Base-by-base conservation (phyloP, 1,140 invertebrate genomes). In the Anastatus disparis region DNA sequence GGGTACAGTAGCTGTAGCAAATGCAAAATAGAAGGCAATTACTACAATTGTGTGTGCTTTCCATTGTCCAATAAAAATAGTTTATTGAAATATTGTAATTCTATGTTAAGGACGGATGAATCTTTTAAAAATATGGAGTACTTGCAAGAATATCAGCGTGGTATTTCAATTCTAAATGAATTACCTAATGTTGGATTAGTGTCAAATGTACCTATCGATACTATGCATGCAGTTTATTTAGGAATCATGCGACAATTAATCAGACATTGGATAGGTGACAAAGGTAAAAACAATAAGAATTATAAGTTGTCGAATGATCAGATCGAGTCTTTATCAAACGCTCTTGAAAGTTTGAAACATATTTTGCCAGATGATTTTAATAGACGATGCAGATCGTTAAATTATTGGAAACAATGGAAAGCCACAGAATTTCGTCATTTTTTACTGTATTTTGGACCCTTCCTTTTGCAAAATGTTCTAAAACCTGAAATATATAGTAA, bases 1-100 rank as follows among this genome's bases (percentile, higher is more conserved):
- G 83, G 81, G 7, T 84, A 79, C 67, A 58, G 58, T 69, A 75
- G 76, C 35, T 85, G 85, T 73, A 75, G 78, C 3, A 82, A 80
- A 70, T 85, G 83, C 65, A 72, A 27, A 13, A 66, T 75, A 9
- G 26, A 77, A 71, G 79, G 80, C 8, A 70, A 64, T 42, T 22
- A 61, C 12, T 61, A 12, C 13, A 65, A 75, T 22, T 31, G 65
- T 35, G 53, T 75, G 15, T 70, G 68, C 59, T 84, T 84, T 74
- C 62, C 65, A 12, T 35, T 15, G 12, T 6, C 8, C 3, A 48
- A 10, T 48, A 9, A 22, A 24, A 17, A 4, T 12, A 8, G 2
- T 20, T 52, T 52, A 27, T 27, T 52, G 24, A 9, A 52, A 12
- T 52, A 52, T 52, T 52, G 50, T 17, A 26, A 27, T 52, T 10